Evolutionary conservation across 2,888 invertebrate species (phyloP).

Genomic region (Chaitophorus viminalis): DNA sequence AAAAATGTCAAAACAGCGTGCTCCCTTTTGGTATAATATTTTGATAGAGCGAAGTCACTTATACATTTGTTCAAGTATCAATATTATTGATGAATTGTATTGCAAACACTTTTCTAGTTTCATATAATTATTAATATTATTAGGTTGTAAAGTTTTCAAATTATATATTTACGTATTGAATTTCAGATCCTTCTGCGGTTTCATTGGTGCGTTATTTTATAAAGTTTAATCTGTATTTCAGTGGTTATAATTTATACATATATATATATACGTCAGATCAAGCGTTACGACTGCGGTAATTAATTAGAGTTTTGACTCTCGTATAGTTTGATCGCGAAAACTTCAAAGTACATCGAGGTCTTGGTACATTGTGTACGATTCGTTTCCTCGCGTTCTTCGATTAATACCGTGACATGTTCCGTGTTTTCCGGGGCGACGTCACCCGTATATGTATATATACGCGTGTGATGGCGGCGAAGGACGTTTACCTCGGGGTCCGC

Average conservation of each 20-base stretch:
- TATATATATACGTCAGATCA: too few relatives aligned
- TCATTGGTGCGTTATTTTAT: not conserved
- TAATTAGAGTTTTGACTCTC: not conserved
- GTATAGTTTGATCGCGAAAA: not conserved
- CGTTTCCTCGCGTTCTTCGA: not conserved
- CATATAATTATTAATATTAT: too few relatives aligned
- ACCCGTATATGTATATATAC: not conserved
- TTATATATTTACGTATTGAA: not conserved
- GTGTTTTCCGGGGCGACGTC: not conserved
- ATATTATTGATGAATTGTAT: too few relatives aligned
- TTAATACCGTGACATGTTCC: not conserved
- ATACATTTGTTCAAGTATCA: too few relatives aligned
- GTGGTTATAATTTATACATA: too few relatives aligned
- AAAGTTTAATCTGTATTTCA: too few relatives aligned
- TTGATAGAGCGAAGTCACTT: too few relatives aligned
- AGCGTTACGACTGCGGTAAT: not conserved
- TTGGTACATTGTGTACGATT: not conserved
- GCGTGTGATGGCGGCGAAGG: not conserved
- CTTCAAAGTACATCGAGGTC: not conserved
- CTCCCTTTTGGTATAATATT: too few relatives aligned
- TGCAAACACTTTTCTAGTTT: too few relatives aligned
- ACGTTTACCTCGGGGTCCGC: constrained; percentile 1
- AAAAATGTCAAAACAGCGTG: not conserved
- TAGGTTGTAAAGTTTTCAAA: too few relatives aligned
- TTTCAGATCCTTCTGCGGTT: not conserved